Evolutionary conservation across 2,797 vertebrate genomes (phyloP), one percentile per base, ranked within the genome.

Genomic region (Yasuhikotakia modesta): DNA sequence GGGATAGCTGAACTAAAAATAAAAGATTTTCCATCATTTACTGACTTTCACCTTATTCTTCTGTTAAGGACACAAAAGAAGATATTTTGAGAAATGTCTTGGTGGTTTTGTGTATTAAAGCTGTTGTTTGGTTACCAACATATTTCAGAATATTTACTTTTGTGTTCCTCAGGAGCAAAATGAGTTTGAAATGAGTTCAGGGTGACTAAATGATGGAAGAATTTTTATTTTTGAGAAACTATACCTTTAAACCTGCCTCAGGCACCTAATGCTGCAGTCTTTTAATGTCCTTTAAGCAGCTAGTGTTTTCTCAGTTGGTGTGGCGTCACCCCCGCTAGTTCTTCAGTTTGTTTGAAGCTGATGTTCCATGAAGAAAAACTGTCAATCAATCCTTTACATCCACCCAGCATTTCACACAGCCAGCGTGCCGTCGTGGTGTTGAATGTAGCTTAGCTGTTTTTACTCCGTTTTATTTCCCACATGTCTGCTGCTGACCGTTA

Each of bases 381-480:
- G 11, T 39, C 67, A 50, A 30, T 48, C 17, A 30, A 50, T 65
- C 45, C 57, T 43, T 43, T 43, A n/a, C 7, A 50, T 60, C 30
- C 64, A 65, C 35, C 30, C 77, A 78, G 43, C 57, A 57, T 81
- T 81, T 46, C 17, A 52, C 68, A 75, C 43, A 66, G 64, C 78
- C 65, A 78, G 63, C 70, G 48, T 53, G 76, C 72, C 70, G 73
- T 70, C 63, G 52, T 85, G 74, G 35, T 77, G 63, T 83, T 79
- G 81, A 85, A 83, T 83, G 81, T 85, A 83, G 74, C 74, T 80
- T 71, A 74, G 67, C 43, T 11, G 52, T n/a, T 43, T 82, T 79
- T 58, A 53, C 43, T 76, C 66, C 35, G 53, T 48, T 27, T 60
- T 52, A 65, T 61, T 52, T 35, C 32, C 30, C 81, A 79, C 32